Percentiles rank a stretch among this genome's conserved stretches.
phyloP scores from a whole-genome alignment of 2,113 vertebrate species.

The Platycercus adscitus region DNA sequence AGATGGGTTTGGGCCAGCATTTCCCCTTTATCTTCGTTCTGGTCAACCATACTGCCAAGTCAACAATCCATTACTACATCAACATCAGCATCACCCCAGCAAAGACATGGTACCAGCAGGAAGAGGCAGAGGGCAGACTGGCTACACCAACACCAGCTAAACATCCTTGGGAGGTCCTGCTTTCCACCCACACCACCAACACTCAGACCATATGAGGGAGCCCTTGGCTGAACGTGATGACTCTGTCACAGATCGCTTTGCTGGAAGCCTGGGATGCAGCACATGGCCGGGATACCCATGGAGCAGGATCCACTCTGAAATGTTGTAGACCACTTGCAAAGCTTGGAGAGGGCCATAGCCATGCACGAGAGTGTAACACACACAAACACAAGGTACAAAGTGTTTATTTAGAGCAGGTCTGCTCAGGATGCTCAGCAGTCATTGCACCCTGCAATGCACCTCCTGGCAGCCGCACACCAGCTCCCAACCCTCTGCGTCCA shows the following conservation, averaged over 20 bases:
- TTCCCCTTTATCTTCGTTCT: not conserved
- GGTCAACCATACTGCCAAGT: not conserved
- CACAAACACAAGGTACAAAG: slow-evolving; percentile 34
- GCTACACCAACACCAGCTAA: accelerated
- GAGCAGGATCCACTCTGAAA: not conserved
- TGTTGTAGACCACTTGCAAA: not conserved
- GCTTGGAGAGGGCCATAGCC: not conserved
- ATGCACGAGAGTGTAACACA: accelerated
- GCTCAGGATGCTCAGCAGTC: not conserved
- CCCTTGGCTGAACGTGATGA: accelerated
- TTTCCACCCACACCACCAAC: not conserved
- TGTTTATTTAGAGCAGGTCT: slow-evolving; percentile 61
- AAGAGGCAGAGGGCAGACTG: not conserved
- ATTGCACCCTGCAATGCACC: not conserved
- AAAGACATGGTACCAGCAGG: not conserved
- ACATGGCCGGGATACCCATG: accelerated
- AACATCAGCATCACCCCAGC: accelerated
- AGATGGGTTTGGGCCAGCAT: not conserved
- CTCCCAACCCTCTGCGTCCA: not conserved
- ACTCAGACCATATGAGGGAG: accelerated
- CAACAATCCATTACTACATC: accelerated
- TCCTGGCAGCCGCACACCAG: not conserved
- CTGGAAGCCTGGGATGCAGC: not conserved
- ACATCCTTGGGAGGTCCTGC: not conserved
- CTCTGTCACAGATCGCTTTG: accelerated